Conservation (phyloP, 2,113 vertebrate genomes). For the Prunella himalayana region DNA sequence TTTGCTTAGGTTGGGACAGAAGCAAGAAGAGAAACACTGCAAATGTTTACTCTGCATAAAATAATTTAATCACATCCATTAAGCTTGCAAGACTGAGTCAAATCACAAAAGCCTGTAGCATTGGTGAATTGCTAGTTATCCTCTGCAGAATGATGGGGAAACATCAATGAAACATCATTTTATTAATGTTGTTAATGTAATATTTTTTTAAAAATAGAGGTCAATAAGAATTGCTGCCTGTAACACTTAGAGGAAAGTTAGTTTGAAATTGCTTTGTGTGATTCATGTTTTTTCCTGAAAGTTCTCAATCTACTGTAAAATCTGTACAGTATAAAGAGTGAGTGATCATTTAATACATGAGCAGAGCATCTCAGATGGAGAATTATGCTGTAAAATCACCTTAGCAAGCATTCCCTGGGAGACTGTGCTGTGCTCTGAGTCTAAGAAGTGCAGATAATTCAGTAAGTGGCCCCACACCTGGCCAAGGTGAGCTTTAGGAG, state of each 20-base stretch:
- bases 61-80: slow-evolving; percentile 45
- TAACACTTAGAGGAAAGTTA: neutral
- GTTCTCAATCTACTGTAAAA: neutral
- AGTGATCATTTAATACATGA: neutral
- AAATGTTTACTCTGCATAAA: slow-evolving; percentile 41
- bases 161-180: neutral
- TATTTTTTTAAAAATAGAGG: neutral
- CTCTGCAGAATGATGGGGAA: neutral
- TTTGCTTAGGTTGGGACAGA: slow-evolving; percentile 32
- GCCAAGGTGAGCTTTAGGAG: neutral
- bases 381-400: neutral
- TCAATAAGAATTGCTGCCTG: neutral
- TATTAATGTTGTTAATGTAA: neutral
- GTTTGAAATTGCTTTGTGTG: neutral
- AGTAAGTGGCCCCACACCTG: neutral
- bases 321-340: neutral
- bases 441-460: neutral
- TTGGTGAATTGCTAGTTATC: neutral
- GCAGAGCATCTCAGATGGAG: neutral
- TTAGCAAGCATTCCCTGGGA: neutral
- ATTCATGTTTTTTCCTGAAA: neutral
- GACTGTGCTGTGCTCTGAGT: neutral
- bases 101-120: neutral
- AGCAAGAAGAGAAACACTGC: slow-evolving; percentile 21
- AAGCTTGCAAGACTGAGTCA: slow-evolving; percentile 19